Evolutionary conservation across 53 echinoderm and acorn worm genomes (phyloP).

Genomic region (Echinarachnius parma): DNA sequence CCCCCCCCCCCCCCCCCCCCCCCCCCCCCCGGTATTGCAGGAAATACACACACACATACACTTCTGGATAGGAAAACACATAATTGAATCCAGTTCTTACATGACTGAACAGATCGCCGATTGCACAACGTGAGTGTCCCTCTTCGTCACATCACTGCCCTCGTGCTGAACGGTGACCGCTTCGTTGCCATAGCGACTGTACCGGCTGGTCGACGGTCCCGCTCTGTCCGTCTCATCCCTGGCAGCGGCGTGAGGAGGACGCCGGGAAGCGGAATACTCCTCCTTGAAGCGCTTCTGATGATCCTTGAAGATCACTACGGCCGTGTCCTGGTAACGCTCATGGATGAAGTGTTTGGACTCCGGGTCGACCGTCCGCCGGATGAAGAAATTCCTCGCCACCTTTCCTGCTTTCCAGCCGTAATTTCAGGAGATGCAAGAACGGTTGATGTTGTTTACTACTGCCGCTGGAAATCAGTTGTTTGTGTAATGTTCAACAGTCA

Average conservation of each 20-base stretch:
- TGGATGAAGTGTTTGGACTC: constrained; percentile 46
- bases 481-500: too few species aligned
- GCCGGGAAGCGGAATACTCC: constrained; percentile 25
- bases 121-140: constrained; percentile 26
- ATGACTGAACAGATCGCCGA: constrained; percentile 28
- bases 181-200: constrained; percentile 39
- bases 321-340: constrained; percentile 47
- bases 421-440: too few species aligned
- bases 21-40: too few species aligned
- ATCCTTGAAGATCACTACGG: constrained; percentile 48
- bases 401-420: constrained; percentile 29
- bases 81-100: too few species aligned
- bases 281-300: constrained; percentile 39
- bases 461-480: too few species aligned
- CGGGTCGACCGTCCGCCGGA: constrained; percentile 32
- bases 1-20: too few species aligned
- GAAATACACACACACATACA: too few species aligned
- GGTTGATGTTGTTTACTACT: too few species aligned
- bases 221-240: constrained; percentile 15
- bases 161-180: neutral
- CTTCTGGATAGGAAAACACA: too few species aligned
- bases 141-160: constrained; percentile 16
- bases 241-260: neutral
- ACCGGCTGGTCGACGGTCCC: neutral
- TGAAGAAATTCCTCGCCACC: constrained; percentile 22